These are phyloP conservation scores for Procambarus clarkii DNA, from an alignment of 1,140 invertebrate species.

Conservation along the genomic window DNA sequence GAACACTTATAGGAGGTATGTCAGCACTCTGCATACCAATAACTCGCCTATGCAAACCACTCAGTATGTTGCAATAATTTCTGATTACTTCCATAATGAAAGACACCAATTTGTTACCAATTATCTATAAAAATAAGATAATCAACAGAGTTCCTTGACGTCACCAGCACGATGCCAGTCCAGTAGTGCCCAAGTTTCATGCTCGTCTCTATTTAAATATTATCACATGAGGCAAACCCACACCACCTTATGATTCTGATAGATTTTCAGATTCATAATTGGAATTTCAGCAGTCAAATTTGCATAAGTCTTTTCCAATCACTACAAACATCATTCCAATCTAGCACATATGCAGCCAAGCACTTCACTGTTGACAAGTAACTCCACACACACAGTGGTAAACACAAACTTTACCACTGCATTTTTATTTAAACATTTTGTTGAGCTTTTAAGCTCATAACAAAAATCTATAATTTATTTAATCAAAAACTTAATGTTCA, in stretches of 20 bases:
- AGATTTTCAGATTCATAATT: slow-evolving; percentile 48
- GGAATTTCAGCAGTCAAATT: slow-evolving; percentile 48
- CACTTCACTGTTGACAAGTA: slow-evolving; percentile 1
- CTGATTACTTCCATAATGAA: slow-evolving; percentile 66
- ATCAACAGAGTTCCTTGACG: slow-evolving; percentile 59
- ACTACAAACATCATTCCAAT: slow-evolving; percentile 10
- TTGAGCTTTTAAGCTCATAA: slow-evolving; percentile 22
- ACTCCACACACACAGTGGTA: neutral
- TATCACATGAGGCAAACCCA: slow-evolving; percentile 68
- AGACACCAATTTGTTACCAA: slow-evolving; percentile 68
- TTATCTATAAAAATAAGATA: slow-evolving; percentile 69
- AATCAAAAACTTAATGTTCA: slow-evolving; percentile 10
- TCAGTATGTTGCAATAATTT: slow-evolving; percentile 47
- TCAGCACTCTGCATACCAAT: slow-evolving; percentile 21
- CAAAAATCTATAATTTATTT: slow-evolving; percentile 17
- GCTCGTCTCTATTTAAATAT: slow-evolving; percentile 48
- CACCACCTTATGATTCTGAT: slow-evolving; percentile 54
- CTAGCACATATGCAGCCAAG: neutral
- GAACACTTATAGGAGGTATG: slow-evolving; percentile 55
- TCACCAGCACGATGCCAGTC: slow-evolving; percentile 66
- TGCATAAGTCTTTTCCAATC: slow-evolving; percentile 32
- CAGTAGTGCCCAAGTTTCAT: slow-evolving; percentile 49
- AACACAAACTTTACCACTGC: slow-evolving; percentile 7
- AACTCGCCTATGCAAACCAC: slow-evolving; percentile 35
- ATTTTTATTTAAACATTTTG: slow-evolving; percentile 18